Evolutionary conservation across 1,140 invertebrate genomes (phyloP).

Genomic region (Caenorhabditis inopinata): DNA sequence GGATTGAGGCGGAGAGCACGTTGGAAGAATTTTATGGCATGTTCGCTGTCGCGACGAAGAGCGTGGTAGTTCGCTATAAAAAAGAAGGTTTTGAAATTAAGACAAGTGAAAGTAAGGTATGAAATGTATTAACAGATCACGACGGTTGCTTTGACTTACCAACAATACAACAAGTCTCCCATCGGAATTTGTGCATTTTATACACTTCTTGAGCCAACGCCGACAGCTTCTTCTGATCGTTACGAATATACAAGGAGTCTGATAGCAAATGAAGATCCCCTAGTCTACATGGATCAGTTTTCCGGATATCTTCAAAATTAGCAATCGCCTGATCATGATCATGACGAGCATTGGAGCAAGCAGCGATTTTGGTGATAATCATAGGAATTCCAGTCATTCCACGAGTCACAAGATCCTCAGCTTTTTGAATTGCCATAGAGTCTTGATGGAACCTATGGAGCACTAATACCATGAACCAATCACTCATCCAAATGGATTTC

Average conservation of each 20-base stretch:
- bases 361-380: conserved; percentile 15
- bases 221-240: conserved; percentile 82
- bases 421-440: conserved; percentile 16
- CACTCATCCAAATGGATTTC: conserved; percentile 35
- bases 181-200: conserved; percentile 91
- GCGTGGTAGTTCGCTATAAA: conserved; percentile 93
- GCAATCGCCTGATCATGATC: conserved; percentile 57
- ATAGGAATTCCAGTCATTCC: conserved; percentile 24
- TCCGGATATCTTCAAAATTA: conserved; percentile 51
- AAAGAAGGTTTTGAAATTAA: conserved; percentile 36
- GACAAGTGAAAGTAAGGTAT: too few relatives aligned
- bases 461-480: conserved; percentile 35
- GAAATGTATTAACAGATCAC: too few relatives aligned
- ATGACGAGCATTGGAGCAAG: neutral
- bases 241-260: conserved; percentile 16
- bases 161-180: conserved; percentile 96
- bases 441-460: conserved; percentile 36
- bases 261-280: conserved; percentile 41
- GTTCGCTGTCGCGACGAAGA: conserved; percentile 89
- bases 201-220: conserved; percentile 87
- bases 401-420: conserved; percentile 8
- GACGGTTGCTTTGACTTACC: too few relatives aligned
- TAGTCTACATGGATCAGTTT: conserved; percentile 58
- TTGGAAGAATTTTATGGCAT: conserved; percentile 93
- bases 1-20: conserved; percentile 90